Evolutionary conservation across 1,140 invertebrate species (phyloP).

Genomic region (Drosophila pandora): DNA sequence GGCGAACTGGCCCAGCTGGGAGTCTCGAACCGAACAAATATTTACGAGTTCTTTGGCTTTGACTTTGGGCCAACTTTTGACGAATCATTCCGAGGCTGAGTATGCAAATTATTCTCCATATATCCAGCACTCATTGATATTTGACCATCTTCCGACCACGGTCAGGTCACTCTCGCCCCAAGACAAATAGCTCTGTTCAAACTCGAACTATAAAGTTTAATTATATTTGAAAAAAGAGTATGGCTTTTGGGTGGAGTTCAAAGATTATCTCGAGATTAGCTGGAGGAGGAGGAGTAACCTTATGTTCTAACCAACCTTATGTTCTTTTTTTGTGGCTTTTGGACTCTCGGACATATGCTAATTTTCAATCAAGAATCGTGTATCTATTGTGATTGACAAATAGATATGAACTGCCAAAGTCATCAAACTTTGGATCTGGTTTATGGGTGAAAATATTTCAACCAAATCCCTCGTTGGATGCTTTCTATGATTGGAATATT

Average conservation of each 20-base stretch:
- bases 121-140: constrained; percentile 28
- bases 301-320: not conserved
- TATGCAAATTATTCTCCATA: constrained; percentile 34
- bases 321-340: not conserved
- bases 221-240: constrained; percentile 37
- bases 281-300: too few relatives aligned
- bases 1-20: constrained; percentile 10
- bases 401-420: constrained; percentile 46
- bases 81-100: constrained; percentile 24
- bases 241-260: constrained; percentile 17
- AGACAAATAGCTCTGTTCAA: constrained; percentile 29
- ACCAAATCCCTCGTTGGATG: constrained; percentile 69
- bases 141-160: constrained; percentile 38
- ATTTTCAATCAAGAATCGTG: constrained; percentile 35
- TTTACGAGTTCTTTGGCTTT: constrained; percentile 57
- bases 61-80: constrained; percentile 31
- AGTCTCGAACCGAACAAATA: constrained; percentile 41
- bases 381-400: constrained; percentile 25
- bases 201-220: constrained; percentile 77
- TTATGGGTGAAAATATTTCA: constrained; percentile 12
- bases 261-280: constrained; percentile 8
- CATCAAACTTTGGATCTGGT: constrained; percentile 1
- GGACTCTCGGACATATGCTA: constrained; percentile 26
- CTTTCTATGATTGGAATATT: constrained; percentile 72
- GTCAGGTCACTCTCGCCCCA: constrained; percentile 19